These are phyloP conservation scores for Tylochromis polylepis DNA, from an alignment of 2,113 vertebrate species.

Conservation along the genomic window DNA sequence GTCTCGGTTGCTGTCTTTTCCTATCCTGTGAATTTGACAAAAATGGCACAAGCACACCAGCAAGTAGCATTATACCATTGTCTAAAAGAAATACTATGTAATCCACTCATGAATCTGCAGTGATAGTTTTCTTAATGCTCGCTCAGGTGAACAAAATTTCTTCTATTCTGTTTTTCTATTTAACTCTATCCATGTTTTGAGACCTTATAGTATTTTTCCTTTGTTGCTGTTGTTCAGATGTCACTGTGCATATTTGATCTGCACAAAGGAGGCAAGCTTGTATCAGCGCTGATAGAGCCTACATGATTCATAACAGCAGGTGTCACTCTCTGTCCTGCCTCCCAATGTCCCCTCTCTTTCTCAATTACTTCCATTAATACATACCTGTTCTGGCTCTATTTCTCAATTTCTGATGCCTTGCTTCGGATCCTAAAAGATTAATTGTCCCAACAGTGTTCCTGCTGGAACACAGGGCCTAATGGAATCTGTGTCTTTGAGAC, in stretches of 20 bases:
- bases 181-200: background rate
- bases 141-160: background rate
- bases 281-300: background rate
- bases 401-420: background rate
- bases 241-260: conserved; percentile 9
- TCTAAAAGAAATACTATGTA: background rate
- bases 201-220: background rate
- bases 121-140: background rate
- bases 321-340: conserved; percentile 24
- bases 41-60: background rate
- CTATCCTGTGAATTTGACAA: background rate
- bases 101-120: background rate
- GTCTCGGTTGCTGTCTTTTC: background rate
- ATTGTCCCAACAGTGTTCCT: conserved; percentile 54
- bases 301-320: conserved; percentile 51
- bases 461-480: conserved; percentile 54
- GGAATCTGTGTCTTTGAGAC: conserved; percentile 44
- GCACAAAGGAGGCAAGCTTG: background rate
- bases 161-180: background rate
- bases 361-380: conserved; percentile 17
- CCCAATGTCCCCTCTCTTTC: background rate
- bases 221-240: background rate
- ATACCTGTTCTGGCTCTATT: conserved; percentile 12
- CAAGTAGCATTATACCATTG: background rate
- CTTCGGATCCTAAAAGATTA: conserved; percentile 63